Conservation (phyloP, 2,888 invertebrate species). For the Julus scandinavius region DNA sequence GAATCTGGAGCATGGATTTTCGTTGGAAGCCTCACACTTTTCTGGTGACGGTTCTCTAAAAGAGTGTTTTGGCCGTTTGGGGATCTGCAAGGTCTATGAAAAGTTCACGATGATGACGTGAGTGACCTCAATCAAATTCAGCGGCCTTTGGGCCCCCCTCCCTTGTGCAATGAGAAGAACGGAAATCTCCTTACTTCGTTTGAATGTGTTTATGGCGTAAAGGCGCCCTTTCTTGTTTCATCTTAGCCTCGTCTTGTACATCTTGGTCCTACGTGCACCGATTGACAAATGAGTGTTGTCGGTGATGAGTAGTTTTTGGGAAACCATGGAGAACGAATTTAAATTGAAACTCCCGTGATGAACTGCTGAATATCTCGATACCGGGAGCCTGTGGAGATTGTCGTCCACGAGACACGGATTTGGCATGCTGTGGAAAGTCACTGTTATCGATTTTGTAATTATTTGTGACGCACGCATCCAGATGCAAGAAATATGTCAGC, state of each 20-base stretch:
- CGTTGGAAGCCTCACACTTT: too few relatives aligned
- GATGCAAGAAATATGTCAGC: neutral
- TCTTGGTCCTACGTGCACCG: neutral
- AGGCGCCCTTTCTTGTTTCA: neutral
- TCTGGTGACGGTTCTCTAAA: too few relatives aligned
- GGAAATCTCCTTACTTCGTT: too few relatives aligned
- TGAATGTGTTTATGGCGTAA: neutral
- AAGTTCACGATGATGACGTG: too few relatives aligned
- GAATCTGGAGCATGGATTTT: too few relatives aligned
- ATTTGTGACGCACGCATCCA: slow-evolving; percentile 9
- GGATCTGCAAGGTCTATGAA: too few relatives aligned
- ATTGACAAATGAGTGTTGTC: neutral
- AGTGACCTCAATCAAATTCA: too few relatives aligned
- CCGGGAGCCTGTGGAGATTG: neutral
- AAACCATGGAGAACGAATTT: slow-evolving; percentile 10
- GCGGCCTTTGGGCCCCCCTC: too few relatives aligned
- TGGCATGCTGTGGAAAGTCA: neutral
- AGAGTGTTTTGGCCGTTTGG: too few relatives aligned
- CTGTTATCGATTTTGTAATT: neutral
- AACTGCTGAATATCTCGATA: neutral
- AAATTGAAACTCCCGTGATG: neutral
- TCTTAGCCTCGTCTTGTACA: too few relatives aligned
- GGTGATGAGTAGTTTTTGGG: neutral
- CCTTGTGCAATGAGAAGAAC: too few relatives aligned
- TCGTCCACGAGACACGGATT: neutral